Base-by-base conservation (phyloP, 2,888 invertebrate genomes). In the Gibbula magus region DNA sequence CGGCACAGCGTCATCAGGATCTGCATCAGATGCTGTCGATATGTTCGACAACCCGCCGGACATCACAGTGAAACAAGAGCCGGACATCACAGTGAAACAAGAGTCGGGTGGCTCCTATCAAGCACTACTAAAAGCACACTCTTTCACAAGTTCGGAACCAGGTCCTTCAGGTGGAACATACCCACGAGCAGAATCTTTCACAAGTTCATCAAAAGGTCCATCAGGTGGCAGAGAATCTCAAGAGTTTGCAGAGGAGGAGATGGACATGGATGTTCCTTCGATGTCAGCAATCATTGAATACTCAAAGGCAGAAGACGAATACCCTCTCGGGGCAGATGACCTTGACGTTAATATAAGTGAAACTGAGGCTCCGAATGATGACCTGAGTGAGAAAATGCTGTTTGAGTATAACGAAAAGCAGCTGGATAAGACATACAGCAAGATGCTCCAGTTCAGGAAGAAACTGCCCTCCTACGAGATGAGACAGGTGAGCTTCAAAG, bases 381-480 rank as follows among this genome's bases (percentile, higher is more conserved):
- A 25, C 25, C 39, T 70, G 32, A 70, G 70, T 70, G 81, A 83
- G n/a, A 20, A 25, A 16, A 76, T 80, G 5, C 32, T 78, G 70
- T 3, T 25, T 5, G 83, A 85, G 45, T 81, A 86, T 52, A 70
- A 81, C 7, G 81, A 86, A 8, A 84, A 86, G 77, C 79, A 85
- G 53, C 29, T 56, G 2, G 81, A 85, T 73, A 16, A 1, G 0
- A 54, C 77, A 5, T 91, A 88, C 77, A 35, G 73, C 16, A 80
- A 86, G 1, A 90, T 91, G 91, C 76, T 87, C 61, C 77, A 84
- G 29, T 89, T 90, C 79, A 78, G 91, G 16, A 80, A 86, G 81
- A 89, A 88, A 66, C 83, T 92, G 32, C 92, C 92, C 7, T 86
- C 89, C 0, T 91, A 85, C 78, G 76, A 86, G 0, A 89, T 86